Percentiles rank a stretch among this genome's conserved stretches.
These are phyloP conservation scores for Drosophila anomalata DNA, from an alignment of 2,888 invertebrate species.

Conservation along the genomic window DNA sequence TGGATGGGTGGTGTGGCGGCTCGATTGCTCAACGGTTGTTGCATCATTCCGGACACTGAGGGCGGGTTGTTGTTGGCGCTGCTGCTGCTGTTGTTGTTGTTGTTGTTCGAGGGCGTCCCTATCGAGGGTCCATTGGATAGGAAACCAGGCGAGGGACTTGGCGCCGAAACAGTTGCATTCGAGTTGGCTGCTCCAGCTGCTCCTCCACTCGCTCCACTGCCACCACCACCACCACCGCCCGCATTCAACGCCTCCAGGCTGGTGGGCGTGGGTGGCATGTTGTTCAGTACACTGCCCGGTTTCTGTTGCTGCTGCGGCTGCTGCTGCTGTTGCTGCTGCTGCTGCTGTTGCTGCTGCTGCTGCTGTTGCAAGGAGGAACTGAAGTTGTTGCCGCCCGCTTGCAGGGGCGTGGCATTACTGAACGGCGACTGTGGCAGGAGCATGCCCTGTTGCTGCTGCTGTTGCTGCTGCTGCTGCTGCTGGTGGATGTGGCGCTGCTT, in stretches of 20 bases:
- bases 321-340: conserved; percentile 71
- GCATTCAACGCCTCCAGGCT: conserved; percentile 83
- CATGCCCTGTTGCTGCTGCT: conserved; percentile 62
- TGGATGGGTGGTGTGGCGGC: conserved; percentile 84
- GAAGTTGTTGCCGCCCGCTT: conserved; percentile 58
- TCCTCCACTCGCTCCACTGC: not conserved
- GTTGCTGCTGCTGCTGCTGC: conserved; percentile 50
- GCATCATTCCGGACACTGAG: conserved; percentile 85
- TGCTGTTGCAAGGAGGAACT: conserved; percentile 73
- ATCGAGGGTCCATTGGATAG: conserved; percentile 83
- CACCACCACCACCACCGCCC: conserved; percentile 19
- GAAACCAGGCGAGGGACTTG: conserved; percentile 84
- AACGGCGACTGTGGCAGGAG: conserved; percentile 79
- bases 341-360: conserved; percentile 80
- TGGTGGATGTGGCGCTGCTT: conserved; percentile 85
- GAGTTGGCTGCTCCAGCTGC: conserved; percentile 41
- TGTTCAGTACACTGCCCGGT: conserved; percentile 59
- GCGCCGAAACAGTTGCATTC: conserved; percentile 84
- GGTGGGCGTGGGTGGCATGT: conserved; percentile 85
- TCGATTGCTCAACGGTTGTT: conserved; percentile 86
- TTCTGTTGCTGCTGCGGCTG: conserved; percentile 61
- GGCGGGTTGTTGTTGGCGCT: conserved; percentile 85
- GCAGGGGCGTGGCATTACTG: conserved; percentile 65
- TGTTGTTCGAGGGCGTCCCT: conserved; percentile 84
- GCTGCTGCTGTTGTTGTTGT: conserved; percentile 74